Conservation (phyloP, 1,140 invertebrate genomes). For the Conus betulinus region DNA sequence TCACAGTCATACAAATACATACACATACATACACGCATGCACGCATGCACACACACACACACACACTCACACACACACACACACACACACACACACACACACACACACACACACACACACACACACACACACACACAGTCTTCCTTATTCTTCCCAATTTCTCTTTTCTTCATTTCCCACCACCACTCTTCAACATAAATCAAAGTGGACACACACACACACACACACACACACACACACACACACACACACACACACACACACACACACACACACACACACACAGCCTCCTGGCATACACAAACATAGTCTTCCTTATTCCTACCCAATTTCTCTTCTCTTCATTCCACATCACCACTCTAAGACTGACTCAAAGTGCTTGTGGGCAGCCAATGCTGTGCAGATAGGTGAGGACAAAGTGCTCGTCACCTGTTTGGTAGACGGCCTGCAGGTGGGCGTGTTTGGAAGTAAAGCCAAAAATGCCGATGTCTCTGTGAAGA, state of each 20-base stretch:
- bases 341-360: background rate
- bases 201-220: too few relatives aligned
- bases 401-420: background rate
- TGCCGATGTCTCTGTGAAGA: too few relatives aligned
- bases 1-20: too few relatives aligned
- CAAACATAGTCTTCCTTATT: background rate
- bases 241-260: too few relatives aligned
- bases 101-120: background rate
- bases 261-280: background rate
- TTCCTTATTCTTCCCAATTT: too few relatives aligned
- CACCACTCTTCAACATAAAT: too few relatives aligned
- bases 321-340: background rate
- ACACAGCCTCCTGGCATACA: background rate
- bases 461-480: too few relatives aligned
- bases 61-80: background rate
- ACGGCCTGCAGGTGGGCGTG: background rate
- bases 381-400: background rate
- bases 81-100: too few relatives aligned
- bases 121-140: background rate
- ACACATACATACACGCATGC: too few relatives aligned
- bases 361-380: background rate
- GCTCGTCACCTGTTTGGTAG: background rate
- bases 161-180: too few relatives aligned
- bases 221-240: too few relatives aligned
- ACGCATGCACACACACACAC: background rate